Conservation (phyloP, 2,888 invertebrate genomes). For the Drosophila yooni region DNA sequence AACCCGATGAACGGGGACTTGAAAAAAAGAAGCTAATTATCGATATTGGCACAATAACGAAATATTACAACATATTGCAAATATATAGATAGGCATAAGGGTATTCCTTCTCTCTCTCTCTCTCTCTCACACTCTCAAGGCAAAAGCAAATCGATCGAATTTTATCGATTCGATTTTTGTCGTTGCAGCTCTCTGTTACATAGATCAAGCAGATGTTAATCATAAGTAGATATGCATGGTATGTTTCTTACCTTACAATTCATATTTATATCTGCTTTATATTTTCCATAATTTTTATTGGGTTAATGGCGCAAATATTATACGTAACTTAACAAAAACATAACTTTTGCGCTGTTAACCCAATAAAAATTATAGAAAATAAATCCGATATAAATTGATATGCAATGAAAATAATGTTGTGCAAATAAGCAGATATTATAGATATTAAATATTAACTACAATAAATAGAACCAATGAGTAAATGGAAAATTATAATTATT, state of each 20-base stretch:
- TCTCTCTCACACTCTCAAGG: neutral
- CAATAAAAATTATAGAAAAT: neutral
- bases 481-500: slow-evolving; percentile 5
- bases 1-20: neutral
- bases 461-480: neutral
- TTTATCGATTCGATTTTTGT: neutral
- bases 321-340: neutral
- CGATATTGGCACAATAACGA: slow-evolving; percentile 5
- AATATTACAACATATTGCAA: neutral
- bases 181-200: neutral
- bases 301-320: neutral
- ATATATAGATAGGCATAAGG: neutral
- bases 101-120: neutral
- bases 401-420: neutral
- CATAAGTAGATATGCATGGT: neutral
- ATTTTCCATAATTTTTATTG: neutral
- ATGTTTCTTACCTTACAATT: neutral
- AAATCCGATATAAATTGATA: neutral
- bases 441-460: neutral
- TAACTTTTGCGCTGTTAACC: neutral
- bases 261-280: neutral
- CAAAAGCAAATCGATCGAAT: neutral
- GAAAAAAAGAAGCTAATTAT: slow-evolving; percentile 3
- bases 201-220: neutral
- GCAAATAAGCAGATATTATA: neutral